Conservation (phyloP, 1,140 invertebrate species). For the Teleopsis dalmanni region DNA sequence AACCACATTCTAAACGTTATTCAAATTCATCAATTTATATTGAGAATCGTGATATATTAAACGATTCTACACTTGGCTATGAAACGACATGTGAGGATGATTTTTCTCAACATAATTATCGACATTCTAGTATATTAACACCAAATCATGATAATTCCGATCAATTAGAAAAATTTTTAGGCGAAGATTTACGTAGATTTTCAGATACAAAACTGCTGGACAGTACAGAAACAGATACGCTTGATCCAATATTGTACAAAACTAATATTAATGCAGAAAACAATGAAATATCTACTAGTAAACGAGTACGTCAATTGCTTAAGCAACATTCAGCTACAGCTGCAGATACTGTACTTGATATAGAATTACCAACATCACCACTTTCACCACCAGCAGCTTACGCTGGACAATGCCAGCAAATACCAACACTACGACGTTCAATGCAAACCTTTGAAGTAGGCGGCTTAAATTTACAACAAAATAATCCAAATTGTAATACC, state of each 20-base stretch:
- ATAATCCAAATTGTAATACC: too few species aligned
- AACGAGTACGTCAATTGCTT: constrained; percentile 8
- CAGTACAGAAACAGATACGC: constrained; percentile 6
- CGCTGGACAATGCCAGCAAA: constrained; percentile 18
- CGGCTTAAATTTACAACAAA: too few species aligned
- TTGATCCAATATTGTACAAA: constrained; percentile 15
- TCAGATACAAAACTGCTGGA: constrained; percentile 47
- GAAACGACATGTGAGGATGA: constrained; percentile 22
- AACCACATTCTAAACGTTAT: constrained; percentile 31
- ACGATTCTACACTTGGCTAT: constrained; percentile 29
- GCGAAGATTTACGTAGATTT: constrained; percentile 39
- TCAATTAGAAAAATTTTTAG: constrained; percentile 20
- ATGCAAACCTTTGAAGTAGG: constrained; percentile 24
- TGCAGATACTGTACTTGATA: constrained; percentile 30
- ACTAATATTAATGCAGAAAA: not conserved
- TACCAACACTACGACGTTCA: constrained; percentile 25
- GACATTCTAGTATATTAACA: constrained; percentile 30
- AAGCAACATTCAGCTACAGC: constrained; percentile 11
- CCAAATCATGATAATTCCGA: constrained; percentile 22
- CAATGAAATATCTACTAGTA: not conserved
- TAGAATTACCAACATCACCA: constrained; percentile 33
- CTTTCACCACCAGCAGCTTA: constrained; percentile 34
- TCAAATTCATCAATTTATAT: constrained; percentile 42
- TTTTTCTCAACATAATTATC: constrained; percentile 5
- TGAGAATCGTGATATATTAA: constrained; percentile 43